Percentiles rank a stretch among this genome's conserved stretches.
phyloP scores from a whole-genome alignment of 1,140 invertebrate species.

The Globodera rostochiensis region DNA sequence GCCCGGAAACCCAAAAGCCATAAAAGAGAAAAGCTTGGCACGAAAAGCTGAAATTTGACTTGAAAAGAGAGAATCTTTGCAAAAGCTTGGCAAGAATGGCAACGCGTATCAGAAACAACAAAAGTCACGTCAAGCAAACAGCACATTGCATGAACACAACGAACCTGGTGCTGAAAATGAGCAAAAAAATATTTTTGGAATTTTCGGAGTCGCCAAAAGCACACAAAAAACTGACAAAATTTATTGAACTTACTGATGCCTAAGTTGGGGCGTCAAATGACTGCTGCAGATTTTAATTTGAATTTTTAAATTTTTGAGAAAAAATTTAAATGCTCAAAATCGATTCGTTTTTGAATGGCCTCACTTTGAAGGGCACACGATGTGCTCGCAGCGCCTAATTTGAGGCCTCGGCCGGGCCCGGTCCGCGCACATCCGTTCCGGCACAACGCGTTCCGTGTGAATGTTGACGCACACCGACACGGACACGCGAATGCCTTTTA shows the following conservation, averaged over 20 bases:
- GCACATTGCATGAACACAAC: neutral
- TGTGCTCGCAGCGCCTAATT: slow-evolving; percentile 46
- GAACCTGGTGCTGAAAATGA: slow-evolving; percentile 8
- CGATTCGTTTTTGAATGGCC: slow-evolving; percentile 28
- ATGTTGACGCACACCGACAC: slow-evolving; percentile 58
- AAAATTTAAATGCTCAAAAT: neutral
- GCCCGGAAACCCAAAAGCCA: no score
- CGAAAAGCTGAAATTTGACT: neutral
- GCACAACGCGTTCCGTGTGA: slow-evolving; percentile 51
- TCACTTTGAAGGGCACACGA: slow-evolving; percentile 59
- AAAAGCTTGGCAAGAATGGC: neutral
- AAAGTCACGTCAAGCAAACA: no score
- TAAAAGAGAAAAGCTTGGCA: neutral
- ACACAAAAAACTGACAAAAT: no score
- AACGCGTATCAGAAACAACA: neutral
- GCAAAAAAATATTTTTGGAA: neutral
- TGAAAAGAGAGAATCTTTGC: neutral
- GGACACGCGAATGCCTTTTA: slow-evolving; percentile 48
- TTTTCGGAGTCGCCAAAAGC: neutral
- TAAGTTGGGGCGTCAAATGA: neutral
- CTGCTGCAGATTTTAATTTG: neutral
- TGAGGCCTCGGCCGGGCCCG: slow-evolving; percentile 47
- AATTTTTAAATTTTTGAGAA: slow-evolving; percentile 16
- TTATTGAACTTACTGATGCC: neutral
- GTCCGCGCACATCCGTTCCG: slow-evolving; percentile 58